Evolutionary conservation across 2,888 invertebrate genomes (phyloP).

Genomic region (Sinodicranocentrus sp.): DNA sequence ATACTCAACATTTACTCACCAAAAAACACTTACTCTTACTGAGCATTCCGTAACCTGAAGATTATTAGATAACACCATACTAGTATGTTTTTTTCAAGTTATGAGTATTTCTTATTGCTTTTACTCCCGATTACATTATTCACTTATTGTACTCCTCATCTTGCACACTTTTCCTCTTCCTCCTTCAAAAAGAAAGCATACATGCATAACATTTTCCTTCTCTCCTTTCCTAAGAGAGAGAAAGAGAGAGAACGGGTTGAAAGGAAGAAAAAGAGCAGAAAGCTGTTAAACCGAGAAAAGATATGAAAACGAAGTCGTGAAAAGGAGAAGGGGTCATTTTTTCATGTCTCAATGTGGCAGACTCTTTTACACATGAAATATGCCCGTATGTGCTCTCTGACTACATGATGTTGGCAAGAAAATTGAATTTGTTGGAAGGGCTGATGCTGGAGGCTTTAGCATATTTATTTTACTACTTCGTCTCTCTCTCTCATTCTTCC

Average conservation of each 20-base stretch:
- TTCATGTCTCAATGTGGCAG: conserved; percentile 71
- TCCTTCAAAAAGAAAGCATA: conserved; percentile 13
- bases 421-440: conserved; percentile 76
- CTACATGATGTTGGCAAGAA: conserved; percentile 73
- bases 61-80: conserved; percentile 26
- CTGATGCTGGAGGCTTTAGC: conserved; percentile 61
- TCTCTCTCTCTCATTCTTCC: conserved; percentile 22
- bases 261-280: conserved; percentile 10
- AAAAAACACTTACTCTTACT: conserved; percentile 1
- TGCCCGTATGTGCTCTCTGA: conserved; percentile 74
- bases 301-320: conserved; percentile 39
- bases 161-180: neutral
- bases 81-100: conserved; percentile 26
- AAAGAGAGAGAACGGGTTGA: conserved; percentile 10
- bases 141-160: conserved; percentile 6
- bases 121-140: conserved; percentile 30
- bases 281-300: conserved; percentile 36
- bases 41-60: conserved; percentile 18
- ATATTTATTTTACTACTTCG: conserved; percentile 76
- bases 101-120: conserved; percentile 31
- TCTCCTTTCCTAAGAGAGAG: neutral
- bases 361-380: conserved; percentile 76
- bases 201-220: conserved; percentile 5
- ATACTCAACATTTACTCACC: neutral
- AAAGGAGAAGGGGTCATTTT: conserved; percentile 69